Conservation (phyloP, 2,113 vertebrate species). For the Tinamus guttatus region DNA sequence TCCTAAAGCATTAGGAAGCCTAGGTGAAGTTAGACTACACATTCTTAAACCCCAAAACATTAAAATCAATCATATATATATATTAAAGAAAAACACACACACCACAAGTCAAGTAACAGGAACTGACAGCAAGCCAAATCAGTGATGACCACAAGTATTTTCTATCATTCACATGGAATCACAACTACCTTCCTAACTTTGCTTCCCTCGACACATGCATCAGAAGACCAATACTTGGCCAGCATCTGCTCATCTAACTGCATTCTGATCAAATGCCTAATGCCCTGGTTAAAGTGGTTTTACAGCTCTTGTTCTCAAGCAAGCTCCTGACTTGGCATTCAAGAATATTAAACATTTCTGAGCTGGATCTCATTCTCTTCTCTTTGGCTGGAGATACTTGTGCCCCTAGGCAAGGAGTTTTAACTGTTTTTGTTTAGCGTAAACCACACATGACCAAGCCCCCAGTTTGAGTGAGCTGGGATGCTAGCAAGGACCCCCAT, state of each 20-base stretch:
- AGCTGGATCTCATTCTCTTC: not conserved
- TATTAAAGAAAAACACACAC: not conserved
- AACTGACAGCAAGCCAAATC: not conserved
- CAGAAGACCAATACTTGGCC: not conserved
- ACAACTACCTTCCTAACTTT: not conserved
- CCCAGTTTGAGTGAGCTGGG: not conserved
- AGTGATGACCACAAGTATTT: not conserved
- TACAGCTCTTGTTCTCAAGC: slow-evolving; percentile 6
- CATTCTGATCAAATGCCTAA: not conserved
- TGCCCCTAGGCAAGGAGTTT: not conserved
- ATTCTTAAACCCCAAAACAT: not conserved
- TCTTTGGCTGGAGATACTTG: not conserved
- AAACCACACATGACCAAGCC: not conserved
- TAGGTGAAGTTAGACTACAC: not conserved
- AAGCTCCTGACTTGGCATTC: slow-evolving; percentile 11
- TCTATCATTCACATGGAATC: not conserved
- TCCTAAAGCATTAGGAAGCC: not conserved
- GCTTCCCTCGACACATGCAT: not conserved
- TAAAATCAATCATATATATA: not conserved
- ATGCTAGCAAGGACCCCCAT: not conserved
- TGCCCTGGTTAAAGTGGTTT: not conserved
- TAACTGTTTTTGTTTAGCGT: not conserved
- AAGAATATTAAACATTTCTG: not conserved
- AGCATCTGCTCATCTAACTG: not conserved
- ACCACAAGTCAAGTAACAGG: not conserved